Conservation (phyloP, 1,140 invertebrate species). For the Drosophila ironensis region DNA sequence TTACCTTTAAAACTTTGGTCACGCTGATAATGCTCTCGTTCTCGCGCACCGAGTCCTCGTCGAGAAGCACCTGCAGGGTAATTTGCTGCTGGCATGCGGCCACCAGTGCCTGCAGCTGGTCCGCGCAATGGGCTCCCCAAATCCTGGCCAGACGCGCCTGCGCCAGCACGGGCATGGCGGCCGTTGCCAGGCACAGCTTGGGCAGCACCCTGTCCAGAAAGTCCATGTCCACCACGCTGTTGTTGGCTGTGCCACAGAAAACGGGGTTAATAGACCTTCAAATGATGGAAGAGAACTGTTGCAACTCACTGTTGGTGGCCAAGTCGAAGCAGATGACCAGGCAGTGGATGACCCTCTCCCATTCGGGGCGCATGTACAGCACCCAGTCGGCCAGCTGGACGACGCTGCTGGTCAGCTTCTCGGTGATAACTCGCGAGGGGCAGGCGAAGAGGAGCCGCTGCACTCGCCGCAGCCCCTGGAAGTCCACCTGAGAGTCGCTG, state of each 20-base stretch:
- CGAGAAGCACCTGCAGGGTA: constrained; percentile 90
- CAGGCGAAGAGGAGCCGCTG: constrained; percentile 84
- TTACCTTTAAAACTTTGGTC: constrained; percentile 91
- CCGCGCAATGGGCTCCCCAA: constrained; percentile 89
- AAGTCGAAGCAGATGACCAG: constrained; percentile 95
- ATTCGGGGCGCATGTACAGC: constrained; percentile 62
- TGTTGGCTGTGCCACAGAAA: constrained; percentile 38
- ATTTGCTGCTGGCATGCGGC: constrained; percentile 94
- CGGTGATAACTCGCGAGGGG: constrained; percentile 82
- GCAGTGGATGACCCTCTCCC: constrained; percentile 86
- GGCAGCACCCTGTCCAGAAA: constrained; percentile 92
- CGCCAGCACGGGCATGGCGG: constrained; percentile 87
- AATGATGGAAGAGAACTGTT: too few relatives aligned
- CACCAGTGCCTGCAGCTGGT: constrained; percentile 88
- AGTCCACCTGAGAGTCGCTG: constrained; percentile 84
- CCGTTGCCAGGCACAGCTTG: constrained; percentile 90
- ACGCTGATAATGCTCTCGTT: constrained; percentile 90
- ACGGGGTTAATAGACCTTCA: too few relatives aligned
- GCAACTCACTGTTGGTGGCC: constrained; percentile 87
- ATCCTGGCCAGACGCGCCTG: constrained; percentile 91
- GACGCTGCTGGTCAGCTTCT: constrained; percentile 91
- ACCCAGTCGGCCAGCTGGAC: constrained; percentile 85
- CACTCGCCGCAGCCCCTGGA: constrained; percentile 85
- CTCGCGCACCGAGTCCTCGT: constrained; percentile 91
- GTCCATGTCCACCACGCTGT: constrained; percentile 85